Percentiles rank a stretch among this genome's conserved stretches.
Evolutionary conservation across 2,888 invertebrate genomes (phyloP).

Genomic region (Electrophaes corylata): DNA sequence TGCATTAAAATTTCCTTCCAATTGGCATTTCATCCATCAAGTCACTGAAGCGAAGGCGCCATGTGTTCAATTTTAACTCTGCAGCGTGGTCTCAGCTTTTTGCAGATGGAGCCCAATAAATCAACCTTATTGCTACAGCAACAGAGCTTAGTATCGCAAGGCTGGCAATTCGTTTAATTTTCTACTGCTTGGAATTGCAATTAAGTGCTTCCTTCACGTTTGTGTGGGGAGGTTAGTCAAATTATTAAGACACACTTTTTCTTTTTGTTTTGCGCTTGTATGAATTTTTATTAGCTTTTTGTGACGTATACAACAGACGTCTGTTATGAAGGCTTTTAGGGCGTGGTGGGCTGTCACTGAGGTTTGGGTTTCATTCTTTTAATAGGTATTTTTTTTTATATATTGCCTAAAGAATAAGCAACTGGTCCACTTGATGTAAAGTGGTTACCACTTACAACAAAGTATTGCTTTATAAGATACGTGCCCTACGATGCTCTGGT

Average conservation of each 20-base stretch:
- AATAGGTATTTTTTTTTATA: too few species aligned
- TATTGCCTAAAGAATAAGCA: too few species aligned
- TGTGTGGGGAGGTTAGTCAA: constrained; percentile 53
- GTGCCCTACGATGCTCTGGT: too few species aligned
- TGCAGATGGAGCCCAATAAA: constrained; percentile 23
- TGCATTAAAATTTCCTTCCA: constrained; percentile 41
- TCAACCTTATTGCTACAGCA: constrained; percentile 37
- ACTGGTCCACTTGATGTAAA: too few species aligned
- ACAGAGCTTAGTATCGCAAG: constrained; percentile 33
- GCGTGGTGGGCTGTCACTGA: too few species aligned
- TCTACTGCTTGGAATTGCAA: constrained; percentile 52
- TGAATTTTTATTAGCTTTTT: constrained; percentile 35
- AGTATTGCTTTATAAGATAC: too few species aligned
- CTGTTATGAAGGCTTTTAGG: neutral
- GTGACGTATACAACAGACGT: neutral
- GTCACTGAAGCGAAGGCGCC: constrained; percentile 49
- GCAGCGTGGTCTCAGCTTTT: constrained; percentile 39
- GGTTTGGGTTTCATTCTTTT: too few species aligned
- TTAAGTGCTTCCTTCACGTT: constrained; percentile 61
- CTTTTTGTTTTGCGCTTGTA: constrained; percentile 45
- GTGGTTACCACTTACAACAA: too few species aligned
- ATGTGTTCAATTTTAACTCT: constrained; percentile 63
- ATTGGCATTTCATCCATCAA: constrained; percentile 57
- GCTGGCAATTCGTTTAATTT: constrained; percentile 31
- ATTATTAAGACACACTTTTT: constrained; percentile 60